Conservation (phyloP, 2,888 invertebrate species). For the Mimachlamys varia region DNA sequence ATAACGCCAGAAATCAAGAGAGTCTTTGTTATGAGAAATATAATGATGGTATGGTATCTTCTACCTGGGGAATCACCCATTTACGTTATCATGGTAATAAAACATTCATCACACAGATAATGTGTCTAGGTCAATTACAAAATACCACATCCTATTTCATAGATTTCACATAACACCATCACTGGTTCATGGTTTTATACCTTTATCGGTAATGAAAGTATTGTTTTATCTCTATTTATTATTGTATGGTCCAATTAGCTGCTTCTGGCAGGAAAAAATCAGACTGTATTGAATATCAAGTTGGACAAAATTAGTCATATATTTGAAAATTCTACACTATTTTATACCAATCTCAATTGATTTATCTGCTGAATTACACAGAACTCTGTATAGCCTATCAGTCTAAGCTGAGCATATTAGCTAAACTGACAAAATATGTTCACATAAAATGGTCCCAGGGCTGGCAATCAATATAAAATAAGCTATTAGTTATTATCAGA, state of each 20-base stretch:
- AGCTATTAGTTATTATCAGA: too few species aligned
- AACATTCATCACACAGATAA: background rate
- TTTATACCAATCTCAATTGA: too few species aligned
- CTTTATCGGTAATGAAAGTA: background rate
- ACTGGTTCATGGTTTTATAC: background rate
- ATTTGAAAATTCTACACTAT: too few species aligned
- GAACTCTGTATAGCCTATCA: too few species aligned
- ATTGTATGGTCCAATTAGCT: background rate
- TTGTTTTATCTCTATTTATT: background rate
- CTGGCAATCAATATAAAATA: too few species aligned
- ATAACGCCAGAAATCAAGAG: slow-evolving; percentile 29
- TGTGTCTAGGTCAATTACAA: background rate
- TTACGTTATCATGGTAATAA: background rate
- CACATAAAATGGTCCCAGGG: too few species aligned
- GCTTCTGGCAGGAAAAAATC: background rate
- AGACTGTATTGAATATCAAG: background rate
- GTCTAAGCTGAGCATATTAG: too few species aligned
- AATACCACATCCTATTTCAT: background rate
- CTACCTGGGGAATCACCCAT: background rate
- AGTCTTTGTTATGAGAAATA: background rate
- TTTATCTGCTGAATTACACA: too few species aligned
- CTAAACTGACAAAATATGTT: too few species aligned
- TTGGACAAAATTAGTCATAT: too few species aligned
- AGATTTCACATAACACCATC: background rate
- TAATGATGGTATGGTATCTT: background rate